Percentiles rank a stretch among this genome's conserved stretches.
phyloP scores from a whole-genome alignment of 2,113 vertebrate genomes.

The Pituophis catenifer region DNA sequence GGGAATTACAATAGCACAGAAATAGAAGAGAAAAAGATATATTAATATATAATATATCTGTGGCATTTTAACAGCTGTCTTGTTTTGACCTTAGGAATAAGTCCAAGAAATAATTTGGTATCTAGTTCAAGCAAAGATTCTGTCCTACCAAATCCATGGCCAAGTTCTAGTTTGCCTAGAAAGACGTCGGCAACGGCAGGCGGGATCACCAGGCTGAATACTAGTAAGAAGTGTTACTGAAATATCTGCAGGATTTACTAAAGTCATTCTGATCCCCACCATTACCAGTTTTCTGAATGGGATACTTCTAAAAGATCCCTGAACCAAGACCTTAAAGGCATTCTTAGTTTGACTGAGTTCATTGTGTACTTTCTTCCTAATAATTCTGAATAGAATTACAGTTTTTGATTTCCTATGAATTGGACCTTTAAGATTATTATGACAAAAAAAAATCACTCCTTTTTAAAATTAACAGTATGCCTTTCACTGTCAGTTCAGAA shows the following conservation, averaged over 20 bases:
- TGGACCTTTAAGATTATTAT: not conserved
- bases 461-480: not conserved
- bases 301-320: not conserved
- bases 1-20: not conserved
- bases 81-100: constrained; percentile 75
- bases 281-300: not conserved
- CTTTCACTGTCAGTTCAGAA: not conserved
- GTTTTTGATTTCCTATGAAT: not conserved
- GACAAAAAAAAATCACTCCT: not conserved
- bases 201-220: constrained; percentile 76
- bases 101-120: constrained; percentile 78
- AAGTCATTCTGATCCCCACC: not conserved
- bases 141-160: constrained; percentile 76
- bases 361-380: not conserved
- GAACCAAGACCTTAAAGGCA: too few species aligned
- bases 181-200: constrained; percentile 69
- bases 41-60: not conserved
- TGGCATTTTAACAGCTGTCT: not conserved
- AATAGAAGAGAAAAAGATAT: not conserved
- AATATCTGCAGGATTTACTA: not conserved
- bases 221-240: constrained; percentile 71
- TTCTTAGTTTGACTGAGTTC: not conserved
- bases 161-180: constrained; percentile 74
- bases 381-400: constrained; percentile 1
- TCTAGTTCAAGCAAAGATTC: constrained; percentile 79